Base-by-base conservation (phyloP, 1,140 invertebrate species). In the Grapholita molesta region DNA sequence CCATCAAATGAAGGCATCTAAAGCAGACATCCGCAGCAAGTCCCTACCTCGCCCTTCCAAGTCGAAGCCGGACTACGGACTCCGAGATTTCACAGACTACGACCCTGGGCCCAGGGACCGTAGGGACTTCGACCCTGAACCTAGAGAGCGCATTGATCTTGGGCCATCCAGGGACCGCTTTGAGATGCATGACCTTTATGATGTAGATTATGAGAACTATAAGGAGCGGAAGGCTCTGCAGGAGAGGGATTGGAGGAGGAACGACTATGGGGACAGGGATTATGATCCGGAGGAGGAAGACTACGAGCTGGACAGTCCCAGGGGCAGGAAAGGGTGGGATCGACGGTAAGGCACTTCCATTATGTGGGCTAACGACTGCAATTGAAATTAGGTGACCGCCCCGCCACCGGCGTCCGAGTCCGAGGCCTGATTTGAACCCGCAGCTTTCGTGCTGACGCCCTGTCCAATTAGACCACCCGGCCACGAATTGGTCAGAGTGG, bases 221-320 rank as follows among this genome's bases (percentile, higher is more conserved):
- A 86, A 77, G 70, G 88, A 90, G 28, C 84, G 80, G 68, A 81
- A 84, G 67, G 87, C 85, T 11, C 53, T 85, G 55, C 84, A 73
- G 55, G 74, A 90, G 68, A 76, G 78, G 52, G 83, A 87, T 0
- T 78, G 77, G 66, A 78, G 69, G 61, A 81, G 73, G 64, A 83
- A 83, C 57, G 79, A 75, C 3, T 78, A 79, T n/a, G 83, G 85
- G 48, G 90, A 89, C 48, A 69, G 76, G 2, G 87, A 86, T 0
- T 87, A 92, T 66, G 84, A 89, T 67, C 86, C 85, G 1, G 88
- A 91, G 66, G 85, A 90, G 70, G 89, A 89, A 6, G 86, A 90
- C 23, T 86, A 78, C 68, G 88, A 88, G 52, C 85, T 86, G 55
- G 84, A 90, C 66, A 76, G 78, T 48, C 82, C 85, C 0, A 81